phyloP scores from a whole-genome alignment of 2,888 invertebrate genomes.

The Tetheella fluctuosa region DNA sequence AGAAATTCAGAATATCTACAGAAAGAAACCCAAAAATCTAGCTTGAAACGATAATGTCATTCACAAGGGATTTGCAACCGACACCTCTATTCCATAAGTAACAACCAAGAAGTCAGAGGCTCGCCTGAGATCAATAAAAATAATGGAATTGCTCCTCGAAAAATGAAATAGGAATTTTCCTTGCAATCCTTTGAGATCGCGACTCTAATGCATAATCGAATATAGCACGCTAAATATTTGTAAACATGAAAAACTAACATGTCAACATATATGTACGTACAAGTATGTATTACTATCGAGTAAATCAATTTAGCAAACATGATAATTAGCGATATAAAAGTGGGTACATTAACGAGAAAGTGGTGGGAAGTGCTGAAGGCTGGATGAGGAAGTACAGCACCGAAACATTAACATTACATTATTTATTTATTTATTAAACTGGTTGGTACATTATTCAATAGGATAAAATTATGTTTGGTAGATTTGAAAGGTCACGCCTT shows the following conservation, averaged over 20 bases:
- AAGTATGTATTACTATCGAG: too few relatives aligned
- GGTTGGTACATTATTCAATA: neutral
- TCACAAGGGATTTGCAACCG: constrained; percentile 24
- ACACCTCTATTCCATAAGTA: constrained; percentile 20
- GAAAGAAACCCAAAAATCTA: neutral
- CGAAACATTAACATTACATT: too few relatives aligned
- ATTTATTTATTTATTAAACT: too few relatives aligned
- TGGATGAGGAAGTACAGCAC: too few relatives aligned
- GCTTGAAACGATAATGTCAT: constrained; percentile 3
- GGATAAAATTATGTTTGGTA: neutral
- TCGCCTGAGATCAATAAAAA: constrained; percentile 48
- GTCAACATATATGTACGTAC: too few relatives aligned
- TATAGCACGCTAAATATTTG: too few relatives aligned
- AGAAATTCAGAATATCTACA: neutral
- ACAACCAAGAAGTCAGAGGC: constrained; percentile 28
- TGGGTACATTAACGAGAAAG: too few relatives aligned
- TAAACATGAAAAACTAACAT: neutral
- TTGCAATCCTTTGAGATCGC: neutral
- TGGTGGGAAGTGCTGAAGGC: too few relatives aligned
- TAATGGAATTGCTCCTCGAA: constrained; percentile 56
- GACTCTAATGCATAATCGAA: neutral
- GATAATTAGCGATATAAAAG: too few relatives aligned
- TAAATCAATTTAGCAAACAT: too few relatives aligned
- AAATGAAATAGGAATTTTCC: constrained; percentile 36
- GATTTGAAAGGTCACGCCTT: constrained; percentile 1